Conservation (phyloP, 2,797 vertebrate species). For the Hydrolagus colliei region DNA sequence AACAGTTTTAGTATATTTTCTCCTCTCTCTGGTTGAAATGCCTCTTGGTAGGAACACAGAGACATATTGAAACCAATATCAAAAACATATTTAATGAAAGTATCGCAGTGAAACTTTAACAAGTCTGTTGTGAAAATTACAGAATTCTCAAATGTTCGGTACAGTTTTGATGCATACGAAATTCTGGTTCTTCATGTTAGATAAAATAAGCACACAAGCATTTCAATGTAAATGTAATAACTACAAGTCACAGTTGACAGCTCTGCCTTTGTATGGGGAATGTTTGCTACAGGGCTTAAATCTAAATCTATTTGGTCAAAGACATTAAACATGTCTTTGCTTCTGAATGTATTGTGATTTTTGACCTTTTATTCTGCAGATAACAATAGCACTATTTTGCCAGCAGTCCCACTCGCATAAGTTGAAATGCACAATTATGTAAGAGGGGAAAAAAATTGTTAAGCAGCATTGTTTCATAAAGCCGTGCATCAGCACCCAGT, state of each 20-base stretch:
- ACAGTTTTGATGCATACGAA: not conserved
- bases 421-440: conserved; percentile 20
- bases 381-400: conserved; percentile 17
- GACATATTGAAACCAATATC: not conserved
- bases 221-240: not conserved
- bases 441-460: not conserved
- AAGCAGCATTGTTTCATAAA: not conserved
- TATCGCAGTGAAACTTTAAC: no score
- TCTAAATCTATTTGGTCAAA: not conserved
- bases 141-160: not conserved
- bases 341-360: not conserved
- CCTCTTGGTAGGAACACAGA: not conserved
- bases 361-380: conserved; percentile 5
- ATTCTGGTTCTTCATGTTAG: not conserved
- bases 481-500: not conserved
- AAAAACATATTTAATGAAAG: not conserved
- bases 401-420: conserved; percentile 14
- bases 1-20: not conserved
- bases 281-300: not conserved
- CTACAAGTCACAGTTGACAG: not conserved
- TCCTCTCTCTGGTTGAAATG: not conserved
- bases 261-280: not conserved
- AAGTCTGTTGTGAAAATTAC: not conserved
- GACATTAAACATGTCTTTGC: not conserved
- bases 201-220: not conserved